phyloP scores from a whole-genome alignment of 2,113 vertebrate species.

The Xenopus laevis region DNA sequence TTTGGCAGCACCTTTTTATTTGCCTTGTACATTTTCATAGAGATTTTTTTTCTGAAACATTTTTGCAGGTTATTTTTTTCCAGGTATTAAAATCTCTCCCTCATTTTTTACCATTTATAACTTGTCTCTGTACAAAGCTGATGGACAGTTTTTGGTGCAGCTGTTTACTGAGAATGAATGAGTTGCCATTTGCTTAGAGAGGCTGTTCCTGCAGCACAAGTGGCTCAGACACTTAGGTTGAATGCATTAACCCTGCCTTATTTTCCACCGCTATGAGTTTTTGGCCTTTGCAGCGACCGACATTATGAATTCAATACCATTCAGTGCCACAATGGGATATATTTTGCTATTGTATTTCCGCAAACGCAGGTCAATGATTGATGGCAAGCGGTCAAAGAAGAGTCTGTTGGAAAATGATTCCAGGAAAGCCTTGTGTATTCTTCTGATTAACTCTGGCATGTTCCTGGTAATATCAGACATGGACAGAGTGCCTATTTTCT shows the following conservation, averaged over 20 bases:
- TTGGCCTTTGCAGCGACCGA: background rate
- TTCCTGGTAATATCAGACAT: no score
- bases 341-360: background rate
- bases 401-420: background rate
- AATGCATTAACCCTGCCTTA: slow-evolving; percentile 1
- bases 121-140: background rate
- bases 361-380: background rate
- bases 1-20: no score
- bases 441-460: no score
- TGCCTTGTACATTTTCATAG: no score
- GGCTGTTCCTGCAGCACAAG: background rate
- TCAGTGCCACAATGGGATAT: background rate
- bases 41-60: no score
- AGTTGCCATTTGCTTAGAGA: background rate
- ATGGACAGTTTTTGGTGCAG: background rate
- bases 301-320: background rate
- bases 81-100: no score
- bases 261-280: background rate
- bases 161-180: background rate
- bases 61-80: no score
- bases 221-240: background rate
- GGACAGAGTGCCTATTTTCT: no score
- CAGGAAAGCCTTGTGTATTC: background rate
- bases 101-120: background rate
- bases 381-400: background rate